phyloP scores from a whole-genome alignment of 2,113 vertebrate genomes.

The Callopanchax toddi region DNA sequence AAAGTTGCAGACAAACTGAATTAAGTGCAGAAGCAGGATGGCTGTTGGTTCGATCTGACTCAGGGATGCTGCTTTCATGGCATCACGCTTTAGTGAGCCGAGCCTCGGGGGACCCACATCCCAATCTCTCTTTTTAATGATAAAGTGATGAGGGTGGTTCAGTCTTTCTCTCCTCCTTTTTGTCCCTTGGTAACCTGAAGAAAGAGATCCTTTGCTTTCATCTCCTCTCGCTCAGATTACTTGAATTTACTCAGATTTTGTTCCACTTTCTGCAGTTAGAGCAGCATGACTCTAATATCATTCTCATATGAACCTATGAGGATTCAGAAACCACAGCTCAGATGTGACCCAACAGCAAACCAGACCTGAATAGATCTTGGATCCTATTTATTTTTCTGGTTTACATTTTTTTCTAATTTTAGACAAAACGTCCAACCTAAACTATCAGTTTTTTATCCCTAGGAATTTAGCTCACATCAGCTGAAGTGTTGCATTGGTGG shows the following conservation, averaged over 20 bases:
- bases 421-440: no score
- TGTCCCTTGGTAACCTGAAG: conserved; percentile 46
- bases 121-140: conserved; percentile 58
- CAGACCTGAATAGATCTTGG: not conserved
- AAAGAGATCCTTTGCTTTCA: conserved; percentile 54
- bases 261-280: conserved; percentile 38
- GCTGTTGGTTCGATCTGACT: conserved; percentile 4
- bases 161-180: conserved; percentile 45
- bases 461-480: not conserved
- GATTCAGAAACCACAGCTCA: no score
- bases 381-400: not conserved
- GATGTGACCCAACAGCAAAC: not conserved
- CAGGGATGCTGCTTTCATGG: conserved; percentile 37
- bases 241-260: conserved; percentile 25
- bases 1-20: not conserved
- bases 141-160: conserved; percentile 34
- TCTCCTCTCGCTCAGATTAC: conserved; percentile 45
- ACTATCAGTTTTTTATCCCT: not conserved
- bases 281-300: not conserved
- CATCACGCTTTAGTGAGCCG: conserved; percentile 36
- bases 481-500: not conserved
- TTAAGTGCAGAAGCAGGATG: not conserved
- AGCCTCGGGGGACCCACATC: conserved; percentile 28
- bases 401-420: no score
- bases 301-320: no score